Percentiles rank a stretch among this genome's conserved stretches.
These are phyloP conservation scores for Microtus pennsylvanicus DNA, from an alignment of 2,113 vertebrate species.

Conservation along the genomic window DNA sequence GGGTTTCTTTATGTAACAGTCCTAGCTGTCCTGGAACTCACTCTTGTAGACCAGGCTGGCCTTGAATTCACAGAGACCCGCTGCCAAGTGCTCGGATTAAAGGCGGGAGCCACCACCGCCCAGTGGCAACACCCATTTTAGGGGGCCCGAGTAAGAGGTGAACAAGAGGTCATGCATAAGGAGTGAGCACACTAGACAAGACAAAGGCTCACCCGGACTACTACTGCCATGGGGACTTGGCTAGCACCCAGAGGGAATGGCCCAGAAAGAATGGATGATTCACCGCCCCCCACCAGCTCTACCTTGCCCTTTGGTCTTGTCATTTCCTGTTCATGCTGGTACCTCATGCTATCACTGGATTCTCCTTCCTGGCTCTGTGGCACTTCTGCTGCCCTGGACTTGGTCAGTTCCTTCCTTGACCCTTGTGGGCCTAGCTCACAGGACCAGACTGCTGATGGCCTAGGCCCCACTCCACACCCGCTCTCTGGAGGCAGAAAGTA, in stretches of 20 bases:
- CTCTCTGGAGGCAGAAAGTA: not conserved
- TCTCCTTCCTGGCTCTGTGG: not conserved
- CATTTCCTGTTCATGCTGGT: not conserved
- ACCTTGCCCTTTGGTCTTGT: not conserved
- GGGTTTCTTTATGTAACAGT: too few relatives aligned
- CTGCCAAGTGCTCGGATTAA: too few relatives aligned
- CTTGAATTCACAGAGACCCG: too few relatives aligned
- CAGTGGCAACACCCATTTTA: not conserved
- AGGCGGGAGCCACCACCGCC: too few relatives aligned
- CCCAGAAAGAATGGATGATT: not conserved
- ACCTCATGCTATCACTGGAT: not conserved
- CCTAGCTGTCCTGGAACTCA: too few relatives aligned
- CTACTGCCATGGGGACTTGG: not conserved
- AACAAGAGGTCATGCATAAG: not conserved
- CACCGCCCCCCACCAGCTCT: not conserved
- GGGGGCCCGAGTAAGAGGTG: not conserved
- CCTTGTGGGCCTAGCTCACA: not conserved
- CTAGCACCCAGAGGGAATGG: not conserved
- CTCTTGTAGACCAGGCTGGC: too few relatives aligned
- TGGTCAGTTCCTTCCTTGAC: not conserved
- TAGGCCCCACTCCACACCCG: not conserved
- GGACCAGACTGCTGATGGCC: too few relatives aligned
- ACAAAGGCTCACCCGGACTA: accelerated
- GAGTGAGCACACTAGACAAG: too few relatives aligned
- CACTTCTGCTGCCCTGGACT: not conserved